Base-by-base conservation (phyloP, 2,888 invertebrate species). In the Stegana nigrithorax region DNA sequence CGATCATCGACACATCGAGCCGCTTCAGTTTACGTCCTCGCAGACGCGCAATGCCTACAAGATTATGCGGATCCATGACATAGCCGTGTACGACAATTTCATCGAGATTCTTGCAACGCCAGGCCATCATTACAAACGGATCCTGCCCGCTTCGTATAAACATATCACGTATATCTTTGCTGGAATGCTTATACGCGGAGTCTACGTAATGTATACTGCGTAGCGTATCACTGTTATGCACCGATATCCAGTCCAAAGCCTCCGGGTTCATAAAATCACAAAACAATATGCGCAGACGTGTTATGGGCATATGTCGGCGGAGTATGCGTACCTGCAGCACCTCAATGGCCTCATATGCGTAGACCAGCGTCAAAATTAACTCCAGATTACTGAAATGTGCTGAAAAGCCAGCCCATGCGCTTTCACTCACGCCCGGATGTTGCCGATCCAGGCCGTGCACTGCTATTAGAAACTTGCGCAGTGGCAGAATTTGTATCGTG, bases 281-380 rank as follows among this genome's bases (percentile, higher is more conserved):
- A 85, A 93, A 93, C 71, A 92, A 88, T 60, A 91, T 90, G 78
- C 91, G 89, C 57, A 93, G 87, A 82, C 92, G 91, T 21, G 91
- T 89, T 21, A 93, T 86, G 17, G 92, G 93, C 91, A 93, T 91
- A 62, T 89, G 87, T 47, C 88, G 88, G 69, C 89, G 88, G 57
- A 93, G 84, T 70, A 93, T 90, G 66, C 89, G 87, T 50, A 87
- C 83, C 64, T 91, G 88, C 68, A 92, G 84, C 64, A 88, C 86
- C 68, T 87, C 86, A 17, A 91, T 89, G 55, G 91, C 91, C 72
- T 89, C 89, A 70, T 90, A 90, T 27, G 92, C 91, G 82, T 92
- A 92, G 67, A 93, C 89, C 5, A 86, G 69, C 0, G 84, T 78
- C 19, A 85, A 72, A 71, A 84, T 81, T 62, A 86, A 71, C 63